Evolutionary conservation across 2,888 invertebrate species (phyloP).

Genomic region (Cosmopolites sordidus): DNA sequence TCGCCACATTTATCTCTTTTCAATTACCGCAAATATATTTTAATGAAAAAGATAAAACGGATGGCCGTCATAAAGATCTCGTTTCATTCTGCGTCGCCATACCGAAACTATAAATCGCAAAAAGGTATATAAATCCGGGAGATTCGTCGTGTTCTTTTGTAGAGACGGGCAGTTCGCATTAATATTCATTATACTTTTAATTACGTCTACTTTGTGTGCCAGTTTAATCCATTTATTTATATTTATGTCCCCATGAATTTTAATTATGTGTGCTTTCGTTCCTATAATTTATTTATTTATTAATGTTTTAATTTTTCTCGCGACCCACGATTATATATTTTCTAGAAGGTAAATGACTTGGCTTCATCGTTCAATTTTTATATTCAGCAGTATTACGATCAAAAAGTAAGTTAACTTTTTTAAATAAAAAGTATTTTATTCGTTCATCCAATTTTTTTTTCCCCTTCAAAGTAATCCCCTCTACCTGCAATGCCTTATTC

Average conservation of each 20-base stretch:
- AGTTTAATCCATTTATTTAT: conserved; percentile 45
- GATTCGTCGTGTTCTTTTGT: conserved; percentile 34
- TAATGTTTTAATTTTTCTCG: conserved; percentile 23
- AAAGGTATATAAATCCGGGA: conserved; percentile 28
- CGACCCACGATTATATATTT: conserved; percentile 9
- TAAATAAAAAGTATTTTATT: no score
- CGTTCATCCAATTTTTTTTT: no score
- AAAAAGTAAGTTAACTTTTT: no score
- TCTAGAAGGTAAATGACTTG: no score
- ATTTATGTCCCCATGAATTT: conserved; percentile 45
- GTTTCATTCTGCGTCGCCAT: conserved; percentile 6
- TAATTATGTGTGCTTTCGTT: conserved; percentile 35
- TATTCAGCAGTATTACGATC: no score
- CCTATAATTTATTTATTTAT: conserved; percentile 26
- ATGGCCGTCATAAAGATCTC: conserved; percentile 1
- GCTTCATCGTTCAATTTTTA: no score
- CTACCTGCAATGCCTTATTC: no score
- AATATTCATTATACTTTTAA: conserved; percentile 45
- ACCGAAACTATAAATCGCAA: conserved; percentile 23
- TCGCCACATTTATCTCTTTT: neutral
- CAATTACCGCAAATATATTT: neutral
- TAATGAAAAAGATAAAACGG: neutral
- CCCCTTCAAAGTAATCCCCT: no score
- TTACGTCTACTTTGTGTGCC: conserved; percentile 41
- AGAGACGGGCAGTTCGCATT: conserved; percentile 35